Evolutionary conservation across 2,888 invertebrate species (phyloP), one percentile per base, ranked within the genome.

Genomic region (Caenorhabditis sulstoni): DNA sequence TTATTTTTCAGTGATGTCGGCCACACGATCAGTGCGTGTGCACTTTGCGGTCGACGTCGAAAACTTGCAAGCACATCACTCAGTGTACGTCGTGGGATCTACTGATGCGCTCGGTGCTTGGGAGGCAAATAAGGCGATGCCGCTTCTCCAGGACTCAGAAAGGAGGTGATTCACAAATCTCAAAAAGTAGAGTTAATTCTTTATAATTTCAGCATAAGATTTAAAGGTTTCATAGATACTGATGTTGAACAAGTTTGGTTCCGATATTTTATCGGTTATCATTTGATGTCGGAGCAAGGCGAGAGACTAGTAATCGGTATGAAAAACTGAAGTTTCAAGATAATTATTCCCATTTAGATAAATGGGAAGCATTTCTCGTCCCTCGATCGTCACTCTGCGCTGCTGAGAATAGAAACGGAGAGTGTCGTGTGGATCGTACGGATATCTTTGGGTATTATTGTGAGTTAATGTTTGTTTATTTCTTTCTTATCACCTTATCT

Each of bases 251-350:
- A 76, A 50, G 53, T 89, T 35, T 86, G 87, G 59, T 89, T 89
- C 65, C 88, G 89, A 22, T 89, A 89, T 45, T 88, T 90, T 70
- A 79, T 87, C 59, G 89, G 85, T 16, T 89, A 89, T 66, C 84
- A 85, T 53, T 61, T 89, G 73, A 81, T 81, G 61, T 80, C 82
- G 11, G 88, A 89, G 49, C 66, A 66, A n/a, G 83, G 70, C 44
- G 81, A 81, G 44, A 59, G 75, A 20, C 39, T 80, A 16, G 79
- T 84, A 22, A 66, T 84, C 44, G 71, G 77, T 75, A 18, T n/a
- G n/a, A 29, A 3, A 29, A 29, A 29, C 4, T 29, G 4, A 37
- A 37, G 37, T 37, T 11, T 37, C 5, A 37, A 37, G 37, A 37
- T 37, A 8, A 37, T 11, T 8, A 8, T 37, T 37, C 5, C 5